Evolutionary conservation across 2,888 invertebrate species (phyloP).

Genomic region (Polydrusus tereticollis): DNA sequence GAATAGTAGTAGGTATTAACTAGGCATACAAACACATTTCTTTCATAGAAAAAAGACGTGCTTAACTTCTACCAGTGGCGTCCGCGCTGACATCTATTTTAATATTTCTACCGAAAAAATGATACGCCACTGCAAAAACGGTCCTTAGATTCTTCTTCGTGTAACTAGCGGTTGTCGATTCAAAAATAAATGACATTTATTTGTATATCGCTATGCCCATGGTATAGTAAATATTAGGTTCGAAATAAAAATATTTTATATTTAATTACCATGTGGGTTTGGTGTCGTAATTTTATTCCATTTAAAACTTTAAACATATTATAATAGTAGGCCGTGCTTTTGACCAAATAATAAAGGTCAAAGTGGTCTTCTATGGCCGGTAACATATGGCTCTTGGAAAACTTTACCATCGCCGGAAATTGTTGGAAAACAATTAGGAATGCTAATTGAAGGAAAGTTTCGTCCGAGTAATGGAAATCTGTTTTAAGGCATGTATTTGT

Average conservation of each 20-base stretch:
- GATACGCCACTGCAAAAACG: too few relatives aligned
- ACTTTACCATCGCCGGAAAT: conserved; percentile 12
- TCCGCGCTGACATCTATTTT: too few relatives aligned
- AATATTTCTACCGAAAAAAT: too few relatives aligned
- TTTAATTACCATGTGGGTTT: neutral
- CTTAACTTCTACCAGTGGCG: too few relatives aligned
- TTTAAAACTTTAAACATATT: neutral
- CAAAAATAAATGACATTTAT: too few relatives aligned
- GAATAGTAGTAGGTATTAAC: too few relatives aligned
- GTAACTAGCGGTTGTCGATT: too few relatives aligned
- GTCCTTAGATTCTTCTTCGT: too few relatives aligned
- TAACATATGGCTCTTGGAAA: conserved; percentile 13
- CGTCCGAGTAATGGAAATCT: neutral
- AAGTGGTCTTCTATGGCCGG: neutral
- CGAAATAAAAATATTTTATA: neutral
- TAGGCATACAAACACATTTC: too few relatives aligned
- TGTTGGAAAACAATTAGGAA: conserved; percentile 21
- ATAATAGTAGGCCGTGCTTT: neutral
- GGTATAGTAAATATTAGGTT: too few relatives aligned
- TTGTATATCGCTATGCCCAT: too few relatives aligned
- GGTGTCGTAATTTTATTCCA: neutral
- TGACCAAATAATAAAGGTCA: neutral
- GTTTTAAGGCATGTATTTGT: neutral
- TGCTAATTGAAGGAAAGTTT: neutral
- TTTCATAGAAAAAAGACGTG: too few relatives aligned